Evolutionary conservation across 2,888 invertebrate species (phyloP).

Genomic region (Nephrotoma guestfalica): DNA sequence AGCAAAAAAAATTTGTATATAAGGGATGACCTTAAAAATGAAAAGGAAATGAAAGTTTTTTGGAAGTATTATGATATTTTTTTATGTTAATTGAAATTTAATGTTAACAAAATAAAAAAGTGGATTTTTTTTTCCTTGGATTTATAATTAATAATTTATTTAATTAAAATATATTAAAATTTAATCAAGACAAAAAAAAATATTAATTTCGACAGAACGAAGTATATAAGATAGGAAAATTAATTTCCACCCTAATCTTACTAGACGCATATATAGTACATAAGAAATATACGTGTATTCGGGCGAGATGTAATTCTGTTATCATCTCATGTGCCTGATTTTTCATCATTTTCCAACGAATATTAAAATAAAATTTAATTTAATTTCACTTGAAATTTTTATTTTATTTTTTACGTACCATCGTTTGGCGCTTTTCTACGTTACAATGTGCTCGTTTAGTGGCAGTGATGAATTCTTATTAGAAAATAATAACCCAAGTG

Average conservation of each 20-base stretch:
- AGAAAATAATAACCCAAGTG: not conserved
- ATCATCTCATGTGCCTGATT: not conserved
- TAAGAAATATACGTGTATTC: not conserved
- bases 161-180: not conserved
- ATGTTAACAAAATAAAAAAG: not conserved
- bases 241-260: not conserved
- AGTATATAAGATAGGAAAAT: not conserved
- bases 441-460: not conserved
- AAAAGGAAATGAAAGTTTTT: not conserved
- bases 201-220: not conserved
- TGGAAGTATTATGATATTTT: not conserved
- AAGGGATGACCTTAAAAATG: not conserved
- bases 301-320: not conserved
- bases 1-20: not conserved
- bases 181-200: not conserved
- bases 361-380: not conserved
- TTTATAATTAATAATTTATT: not conserved
- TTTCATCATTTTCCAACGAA: not conserved
- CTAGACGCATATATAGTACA: not conserved
- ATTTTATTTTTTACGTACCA: not conserved
- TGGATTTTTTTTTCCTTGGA: not conserved
- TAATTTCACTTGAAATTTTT: not conserved
- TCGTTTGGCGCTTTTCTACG: not conserved
- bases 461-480: not conserved
- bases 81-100: conserved; percentile 3